phyloP scores from a whole-genome alignment of 2,113 vertebrate species.

The Apaloderma vittatum region DNA sequence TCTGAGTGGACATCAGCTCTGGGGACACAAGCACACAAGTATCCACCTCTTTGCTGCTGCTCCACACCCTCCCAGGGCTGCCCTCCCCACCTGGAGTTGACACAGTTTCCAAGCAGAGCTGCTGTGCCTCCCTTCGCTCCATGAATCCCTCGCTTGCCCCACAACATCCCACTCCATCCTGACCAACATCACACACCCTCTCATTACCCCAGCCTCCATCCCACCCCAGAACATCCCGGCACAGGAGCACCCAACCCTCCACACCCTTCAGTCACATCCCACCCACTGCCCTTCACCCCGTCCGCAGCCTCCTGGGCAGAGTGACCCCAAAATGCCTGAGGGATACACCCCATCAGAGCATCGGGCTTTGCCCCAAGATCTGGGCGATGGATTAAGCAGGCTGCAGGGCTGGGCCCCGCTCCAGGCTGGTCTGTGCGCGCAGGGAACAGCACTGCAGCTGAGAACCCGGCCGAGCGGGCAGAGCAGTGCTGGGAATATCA shows the following conservation, averaged over 20 bases:
- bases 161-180: background rate
- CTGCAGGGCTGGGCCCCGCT: slow-evolving; percentile 16
- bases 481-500: slow-evolving; percentile 72
- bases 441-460: slow-evolving; percentile 54
- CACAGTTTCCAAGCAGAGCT: background rate
- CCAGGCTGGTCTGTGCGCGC: background rate
- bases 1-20: background rate
- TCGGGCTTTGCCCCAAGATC: background rate
- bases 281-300: background rate
- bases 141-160: background rate
- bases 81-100: background rate
- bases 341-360: background rate
- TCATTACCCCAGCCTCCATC: slow-evolving; percentile 5
- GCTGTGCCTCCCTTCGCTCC: background rate
- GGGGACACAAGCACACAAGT: background rate
- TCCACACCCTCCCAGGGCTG: background rate
- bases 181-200: background rate
- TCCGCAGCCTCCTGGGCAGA: no score
- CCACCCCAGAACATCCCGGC: background rate
- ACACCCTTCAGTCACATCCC: background rate
- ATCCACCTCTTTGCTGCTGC: background rate
- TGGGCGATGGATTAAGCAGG: background rate
- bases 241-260: background rate
- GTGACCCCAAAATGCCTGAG: accelerated
- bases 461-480: slow-evolving; percentile 49